These are phyloP conservation scores for Colaptes auratus DNA, from an alignment of 2,113 vertebrate genomes.

Conservation along the genomic window DNA sequence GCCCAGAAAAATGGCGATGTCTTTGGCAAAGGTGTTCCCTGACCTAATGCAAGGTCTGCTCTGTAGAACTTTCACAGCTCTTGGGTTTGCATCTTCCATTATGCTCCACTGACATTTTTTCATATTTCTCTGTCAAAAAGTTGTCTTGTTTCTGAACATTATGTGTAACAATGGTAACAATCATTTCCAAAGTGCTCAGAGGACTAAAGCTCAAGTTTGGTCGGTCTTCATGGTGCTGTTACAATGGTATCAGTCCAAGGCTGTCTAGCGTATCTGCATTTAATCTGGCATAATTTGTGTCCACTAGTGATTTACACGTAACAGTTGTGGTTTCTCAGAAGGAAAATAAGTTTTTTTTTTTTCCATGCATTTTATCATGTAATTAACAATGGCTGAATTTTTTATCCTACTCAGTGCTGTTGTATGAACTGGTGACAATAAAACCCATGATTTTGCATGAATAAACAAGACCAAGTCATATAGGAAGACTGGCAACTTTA, in stretches of 20 bases:
- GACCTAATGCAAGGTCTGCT: background rate
- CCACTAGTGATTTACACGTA: background rate
- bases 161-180: background rate
- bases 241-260: background rate
- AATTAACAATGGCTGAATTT: background rate
- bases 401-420: background rate
- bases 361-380: background rate
- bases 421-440: background rate
- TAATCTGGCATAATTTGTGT: background rate
- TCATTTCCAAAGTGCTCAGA: background rate
- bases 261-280: background rate
- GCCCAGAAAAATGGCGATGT: background rate
- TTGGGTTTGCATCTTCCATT: background rate
- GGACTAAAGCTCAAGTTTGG: background rate
- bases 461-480: background rate
- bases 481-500: background rate
- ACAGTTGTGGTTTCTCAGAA: background rate
- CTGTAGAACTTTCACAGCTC: background rate
- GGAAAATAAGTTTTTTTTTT: background rate
- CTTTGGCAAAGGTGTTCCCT: background rate
- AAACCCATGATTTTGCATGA: background rate
- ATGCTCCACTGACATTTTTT: background rate
- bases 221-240: background rate
- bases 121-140: background rate
- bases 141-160: background rate